These are phyloP conservation scores for Pandemis corylana DNA, from an alignment of 2,888 invertebrate genomes.

Conservation along the genomic window DNA sequence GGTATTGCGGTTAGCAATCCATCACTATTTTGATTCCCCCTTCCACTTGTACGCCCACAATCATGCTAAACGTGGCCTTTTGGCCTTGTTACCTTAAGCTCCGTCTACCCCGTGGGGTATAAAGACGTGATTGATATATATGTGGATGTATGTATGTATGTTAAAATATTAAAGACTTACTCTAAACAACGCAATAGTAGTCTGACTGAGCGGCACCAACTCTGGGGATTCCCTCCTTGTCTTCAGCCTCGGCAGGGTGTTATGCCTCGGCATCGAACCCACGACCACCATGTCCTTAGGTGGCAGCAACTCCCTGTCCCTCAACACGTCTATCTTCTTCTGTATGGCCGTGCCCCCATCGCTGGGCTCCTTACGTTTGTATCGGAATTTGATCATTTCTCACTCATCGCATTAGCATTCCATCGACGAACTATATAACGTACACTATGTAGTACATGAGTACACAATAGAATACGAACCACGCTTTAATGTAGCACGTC, in stretches of 20 bases:
- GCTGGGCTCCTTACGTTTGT: constrained; percentile 85
- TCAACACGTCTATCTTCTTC: constrained; percentile 78
- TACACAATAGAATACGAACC: constrained; percentile 72
- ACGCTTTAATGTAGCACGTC: constrained; percentile 68
- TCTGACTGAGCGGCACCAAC: constrained; percentile 64
- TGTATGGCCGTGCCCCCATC: constrained; percentile 72
- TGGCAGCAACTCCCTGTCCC: constrained; percentile 75
- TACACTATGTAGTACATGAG: constrained; percentile 71
- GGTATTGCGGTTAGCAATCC: no score
- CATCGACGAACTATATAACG: constrained; percentile 52
- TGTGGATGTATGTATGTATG: no score
- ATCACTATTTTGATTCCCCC: no score
- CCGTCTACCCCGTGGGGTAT: no score
- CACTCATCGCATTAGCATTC: constrained; percentile 60
- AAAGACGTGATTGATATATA: no score
- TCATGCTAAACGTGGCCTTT: no score
- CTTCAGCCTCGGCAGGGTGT: constrained; percentile 75
- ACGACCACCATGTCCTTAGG: constrained; percentile 76
- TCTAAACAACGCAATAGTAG: constrained; percentile 74
- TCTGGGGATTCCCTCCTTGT: constrained; percentile 65
- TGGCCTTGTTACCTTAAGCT: no score
- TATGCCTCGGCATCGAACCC: constrained; percentile 73
- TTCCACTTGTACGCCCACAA: no score
- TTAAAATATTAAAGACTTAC: constrained; percentile 63
- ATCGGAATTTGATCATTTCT: constrained; percentile 87